Evolutionary conservation across 1,140 invertebrate genomes (phyloP).

Genomic region (Drosophila jambulina): DNA sequence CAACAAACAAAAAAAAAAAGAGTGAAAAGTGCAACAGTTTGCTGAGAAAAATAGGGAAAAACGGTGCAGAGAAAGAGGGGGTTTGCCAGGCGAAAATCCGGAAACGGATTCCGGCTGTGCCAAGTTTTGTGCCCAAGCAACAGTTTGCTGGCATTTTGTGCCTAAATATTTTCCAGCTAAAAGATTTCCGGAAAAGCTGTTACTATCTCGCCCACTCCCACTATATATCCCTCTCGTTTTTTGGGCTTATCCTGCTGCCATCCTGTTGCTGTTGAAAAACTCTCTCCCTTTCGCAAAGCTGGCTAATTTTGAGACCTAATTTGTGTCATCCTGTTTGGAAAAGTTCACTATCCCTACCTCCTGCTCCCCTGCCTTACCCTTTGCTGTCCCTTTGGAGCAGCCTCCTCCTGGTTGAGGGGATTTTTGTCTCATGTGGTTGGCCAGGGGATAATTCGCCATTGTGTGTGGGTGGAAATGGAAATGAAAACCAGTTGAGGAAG

Average conservation of each 20-base stretch:
- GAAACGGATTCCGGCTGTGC: conserved; percentile 55
- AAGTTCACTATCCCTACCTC: conserved; percentile 46
- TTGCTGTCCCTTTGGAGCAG: neutral
- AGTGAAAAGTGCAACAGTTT: conserved; percentile 72
- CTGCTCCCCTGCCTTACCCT: neutral
- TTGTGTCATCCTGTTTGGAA: conserved; percentile 75
- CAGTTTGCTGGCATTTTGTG: conserved; percentile 67
- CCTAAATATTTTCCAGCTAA: conserved; percentile 78
- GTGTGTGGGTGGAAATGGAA: conserved; percentile 25
- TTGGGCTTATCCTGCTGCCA: conserved; percentile 13
- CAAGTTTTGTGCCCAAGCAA: conserved; percentile 69
- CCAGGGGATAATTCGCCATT: conserved; percentile 23
- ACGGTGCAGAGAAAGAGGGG: neutral
- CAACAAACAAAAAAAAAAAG: neutral
- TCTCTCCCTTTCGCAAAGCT: conserved; percentile 59
- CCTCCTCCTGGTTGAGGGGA: conserved; percentile 22
- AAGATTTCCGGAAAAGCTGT: conserved; percentile 74
- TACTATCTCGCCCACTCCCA: conserved; percentile 5
- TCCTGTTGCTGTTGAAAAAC: conserved; percentile 32
- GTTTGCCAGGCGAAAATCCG: conserved; percentile 27
- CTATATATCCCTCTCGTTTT: neutral
- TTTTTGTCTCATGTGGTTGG: conserved; percentile 40
- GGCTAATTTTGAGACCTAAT: conserved; percentile 74
- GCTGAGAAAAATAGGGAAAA: conserved; percentile 3
- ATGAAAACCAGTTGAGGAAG: conserved; percentile 27